Evolutionary conservation across 2,888 invertebrate species (phyloP), one percentile per base, ranked within the genome.

Genomic region (Axea sp.): DNA sequence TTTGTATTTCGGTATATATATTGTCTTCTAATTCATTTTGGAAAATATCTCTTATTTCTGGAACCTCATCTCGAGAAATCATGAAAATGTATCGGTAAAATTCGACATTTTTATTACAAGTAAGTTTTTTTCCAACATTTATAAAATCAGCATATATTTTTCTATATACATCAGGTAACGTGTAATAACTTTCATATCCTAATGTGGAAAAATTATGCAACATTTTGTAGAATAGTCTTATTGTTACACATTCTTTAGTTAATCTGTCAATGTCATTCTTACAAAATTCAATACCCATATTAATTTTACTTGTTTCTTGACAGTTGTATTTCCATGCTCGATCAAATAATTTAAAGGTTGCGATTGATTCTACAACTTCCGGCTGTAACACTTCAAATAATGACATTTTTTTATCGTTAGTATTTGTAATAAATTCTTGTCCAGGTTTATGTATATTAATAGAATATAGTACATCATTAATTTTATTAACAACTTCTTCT

Each of bases 1-100:
- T n/a, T 3, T 51, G 14, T 5, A 3, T 1, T 24, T 51, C 8
- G 1, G 0, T 1, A 24, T 6, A 55, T 14, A 28, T 12, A 14
- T 1, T 33, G 0, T 19, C 8, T 15, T 55, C 39, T 1, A 57
- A n/a, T 15, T 35, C 28, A 12, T 49, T 1, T 35, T 11, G 31
- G 33, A 69, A 28, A 26, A 31, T 39, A 11, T 71, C 47, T 45
- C 60, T 45, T 1, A 71, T 37, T 30, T 72, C 62, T n/a, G 72
- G 64, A 11, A 51, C 43, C 17, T 72, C 33, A 11, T 72, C 72
- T 37, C 57, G 57, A 6, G 43, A 41, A 28, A 57, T 24, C 17
- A 72, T 30, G 6, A 51, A 1, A 33, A 33, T 39, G 1, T 37
- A 47, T 17, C 11, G 11, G 30, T n/a, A 8, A 0, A 59, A 43